Percentiles rank a stretch among this genome's conserved stretches.
Evolutionary conservation across 2,113 vertebrate species (phyloP).

Genomic region (Dicentrarchus labrax): DNA sequence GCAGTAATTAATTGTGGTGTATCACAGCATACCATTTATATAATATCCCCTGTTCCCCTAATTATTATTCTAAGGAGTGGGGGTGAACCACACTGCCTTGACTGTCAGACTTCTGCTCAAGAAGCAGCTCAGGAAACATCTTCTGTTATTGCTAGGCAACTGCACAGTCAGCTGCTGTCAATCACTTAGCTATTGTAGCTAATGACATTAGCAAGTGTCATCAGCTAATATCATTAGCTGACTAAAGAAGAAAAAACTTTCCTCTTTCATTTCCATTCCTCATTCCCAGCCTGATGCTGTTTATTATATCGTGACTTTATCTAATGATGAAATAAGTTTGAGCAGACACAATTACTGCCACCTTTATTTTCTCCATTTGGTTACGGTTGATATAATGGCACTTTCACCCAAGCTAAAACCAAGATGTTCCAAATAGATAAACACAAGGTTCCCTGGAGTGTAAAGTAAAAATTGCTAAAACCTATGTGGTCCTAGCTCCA

Average conservation of each 20-base stretch:
- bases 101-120: neutral
- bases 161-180: slow-evolving; percentile 19
- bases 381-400: neutral
- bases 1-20: neutral
- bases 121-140: neutral
- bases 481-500: neutral
- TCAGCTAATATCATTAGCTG: slow-evolving; percentile 28
- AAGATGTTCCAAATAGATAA: neutral
- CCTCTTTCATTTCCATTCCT: neutral
- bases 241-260: neutral
- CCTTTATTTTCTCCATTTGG: neutral
- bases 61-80: neutral
- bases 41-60: neutral
- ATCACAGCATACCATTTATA: too few species aligned
- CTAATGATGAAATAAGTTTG: neutral
- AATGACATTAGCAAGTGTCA: slow-evolving; percentile 31
- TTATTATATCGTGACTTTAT: slow-evolving; percentile 11
- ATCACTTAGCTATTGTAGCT: slow-evolving; percentile 8
- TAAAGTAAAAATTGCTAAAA: neutral
- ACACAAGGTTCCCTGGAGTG: neutral
- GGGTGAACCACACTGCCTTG: neutral
- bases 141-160: slow-evolving; percentile 20
- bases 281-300: neutral
- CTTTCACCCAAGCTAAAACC: neutral
- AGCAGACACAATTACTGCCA: neutral